Base-by-base conservation (phyloP, 2,113 vertebrate genomes). In the Macquaria ambigua region DNA sequence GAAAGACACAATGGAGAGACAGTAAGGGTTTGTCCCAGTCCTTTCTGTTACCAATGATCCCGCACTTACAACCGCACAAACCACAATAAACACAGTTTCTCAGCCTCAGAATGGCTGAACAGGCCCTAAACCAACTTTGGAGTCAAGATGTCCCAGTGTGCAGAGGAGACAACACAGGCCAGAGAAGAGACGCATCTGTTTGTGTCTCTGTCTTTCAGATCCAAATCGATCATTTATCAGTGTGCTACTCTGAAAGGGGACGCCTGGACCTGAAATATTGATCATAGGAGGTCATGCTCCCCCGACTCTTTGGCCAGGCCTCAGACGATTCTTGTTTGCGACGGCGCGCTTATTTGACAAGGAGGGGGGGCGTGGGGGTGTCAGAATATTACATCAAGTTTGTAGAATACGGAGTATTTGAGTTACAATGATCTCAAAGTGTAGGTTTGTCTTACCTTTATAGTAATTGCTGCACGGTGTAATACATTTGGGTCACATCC, bases 151-250 rank as follows among this genome's bases (percentile, higher is more conserved):
- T 55, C 66, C 68, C 68, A 67, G 73, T 52, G 81, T 74, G 68
- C 78, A 85, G 43, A 59, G 63, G 82, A 83, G 46, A 74, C 70
- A 77, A 76, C 82, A 69, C 85, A 59, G 82, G 48, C 74, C 76
- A 87, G 70, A 86, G 91, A 93, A 88, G 46, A 90, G 89, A 82
- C 87, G 88, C 92, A 93, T 92, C 90, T 94, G 94, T 94, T 93
- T 94, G 88, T 90, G 88, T 90, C 79, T 86, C 79, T 85, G 87
- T 89, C 90, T 94, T 89, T 94, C 90, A 86, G 79, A 91, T 94
- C 86, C 83, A 79, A 93, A 93, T 94, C 92, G 95, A 95, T 94
- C 93, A 95, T 95, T 93, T 96, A 94, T 96, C 91, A 93, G 88
- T 80, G 89, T 63, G 91, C 89, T 88, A 81, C 94, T 93, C 93